Base-by-base conservation (phyloP, 2,888 invertebrate genomes). In the Rosalia funebris region DNA sequence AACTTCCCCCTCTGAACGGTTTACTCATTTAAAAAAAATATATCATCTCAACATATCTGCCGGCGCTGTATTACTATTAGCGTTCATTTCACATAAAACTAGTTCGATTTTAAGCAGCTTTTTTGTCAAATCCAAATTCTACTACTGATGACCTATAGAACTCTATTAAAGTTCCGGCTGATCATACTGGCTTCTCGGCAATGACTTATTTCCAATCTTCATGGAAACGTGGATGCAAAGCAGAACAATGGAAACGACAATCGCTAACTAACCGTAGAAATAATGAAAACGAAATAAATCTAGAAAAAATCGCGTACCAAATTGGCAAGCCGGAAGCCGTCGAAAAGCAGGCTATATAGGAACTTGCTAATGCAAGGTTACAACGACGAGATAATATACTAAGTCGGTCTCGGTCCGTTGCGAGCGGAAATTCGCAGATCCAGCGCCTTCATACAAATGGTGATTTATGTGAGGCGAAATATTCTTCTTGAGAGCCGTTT, bases 301-400 rank as follows among this genome's bases (percentile, higher is more conserved):
- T 47, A 25, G 42, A 54, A 59, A 56, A 57, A 47, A 52, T 34
- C n/a, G 31, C 41, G 59, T 53, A 53, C 32, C 53, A 47, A 59
- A 59, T 59, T 59, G 46, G 53, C 41, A 59, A 59, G 59, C 59
- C 59, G 59, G 59, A 59, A 59, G 59, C 41, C 16, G 32, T 41
- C 20, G 15, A 34, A 58, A 59, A 59, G 17, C 42, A 12, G 53
- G 31, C 47, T 52, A 41, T 59, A 46, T 53, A 53, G 46, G 41
- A 46, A 57, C 50, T 57, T 44, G 36, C 44, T 14, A 50, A 48
- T 36, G 37, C 58, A 58, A 59, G 59, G 59, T 53, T 59, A 56
- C 39, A 41, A 37, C 15, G 11, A 39, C 32, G 34, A 55, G 36
- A 60, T 47, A 60, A 54, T 54, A 60, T 25, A 55, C 47, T 48